Percentiles rank a stretch among this genome's conserved stretches.
These are phyloP conservation scores for Teleogryllus oceanicus DNA, from an alignment of 2,888 invertebrate genomes.

Conservation along the genomic window DNA sequence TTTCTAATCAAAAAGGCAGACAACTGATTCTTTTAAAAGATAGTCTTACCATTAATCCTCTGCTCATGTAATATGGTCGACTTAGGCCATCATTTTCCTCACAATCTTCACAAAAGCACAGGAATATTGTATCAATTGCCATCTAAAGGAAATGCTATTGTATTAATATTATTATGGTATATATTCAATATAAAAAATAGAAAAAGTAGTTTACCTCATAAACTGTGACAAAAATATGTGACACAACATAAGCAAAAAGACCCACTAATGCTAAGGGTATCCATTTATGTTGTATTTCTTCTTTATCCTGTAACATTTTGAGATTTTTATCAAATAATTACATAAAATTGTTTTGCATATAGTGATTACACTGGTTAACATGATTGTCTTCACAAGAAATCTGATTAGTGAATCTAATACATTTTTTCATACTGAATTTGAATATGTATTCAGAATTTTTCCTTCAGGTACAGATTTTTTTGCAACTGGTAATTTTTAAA, in stretches of 20 bases:
- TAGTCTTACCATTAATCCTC: conserved; percentile 55
- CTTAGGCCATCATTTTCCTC: conserved; percentile 60
- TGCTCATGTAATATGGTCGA: conserved; percentile 63
- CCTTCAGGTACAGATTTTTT: too few relatives aligned
- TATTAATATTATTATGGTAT: neutral
- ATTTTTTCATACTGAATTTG: too few relatives aligned
- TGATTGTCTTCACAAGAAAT: too few relatives aligned
- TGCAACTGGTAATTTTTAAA: too few relatives aligned
- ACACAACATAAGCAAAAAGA: conserved; percentile 64
- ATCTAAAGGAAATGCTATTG: conserved; percentile 49
- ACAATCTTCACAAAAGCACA: conserved; percentile 68
- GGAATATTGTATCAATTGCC: conserved; percentile 65
- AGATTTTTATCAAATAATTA: neutral
- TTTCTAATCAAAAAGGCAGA: too few relatives aligned
- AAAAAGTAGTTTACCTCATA: conserved; percentile 58
- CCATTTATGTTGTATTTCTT: conserved; percentile 57
- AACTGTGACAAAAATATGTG: conserved; percentile 68
- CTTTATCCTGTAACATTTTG: conserved; percentile 26
- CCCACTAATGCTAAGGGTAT: conserved; percentile 61
- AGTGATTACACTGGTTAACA: too few relatives aligned
- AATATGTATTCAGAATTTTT: too few relatives aligned
- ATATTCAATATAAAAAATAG: conserved; percentile 22
- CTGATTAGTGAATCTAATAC: too few relatives aligned
- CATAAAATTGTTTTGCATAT: neutral
- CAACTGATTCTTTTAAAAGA: too few relatives aligned